phyloP scores from a whole-genome alignment of 2,113 vertebrate genomes.

The Labeo catla region DNA sequence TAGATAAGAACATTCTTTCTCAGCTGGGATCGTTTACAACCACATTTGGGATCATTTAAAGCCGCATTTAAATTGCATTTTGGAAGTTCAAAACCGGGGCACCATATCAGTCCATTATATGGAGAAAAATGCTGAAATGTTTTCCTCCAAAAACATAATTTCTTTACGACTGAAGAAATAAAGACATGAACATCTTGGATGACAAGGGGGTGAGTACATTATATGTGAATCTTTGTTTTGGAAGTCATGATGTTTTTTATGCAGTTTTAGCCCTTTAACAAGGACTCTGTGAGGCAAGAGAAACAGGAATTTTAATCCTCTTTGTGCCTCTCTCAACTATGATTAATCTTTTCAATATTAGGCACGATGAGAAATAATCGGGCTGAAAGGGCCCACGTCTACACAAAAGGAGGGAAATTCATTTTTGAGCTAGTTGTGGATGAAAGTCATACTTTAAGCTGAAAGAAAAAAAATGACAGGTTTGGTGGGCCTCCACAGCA shows the following conservation, averaged over 20 bases:
- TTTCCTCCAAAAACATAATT: too few relatives aligned
- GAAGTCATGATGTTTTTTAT: neutral
- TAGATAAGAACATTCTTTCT: too few relatives aligned
- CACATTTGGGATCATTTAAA: too few relatives aligned
- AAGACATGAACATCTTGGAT: too few relatives aligned
- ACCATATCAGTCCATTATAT: too few relatives aligned
- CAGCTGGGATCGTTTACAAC: too few relatives aligned
- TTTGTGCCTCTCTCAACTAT: conserved; percentile 74
- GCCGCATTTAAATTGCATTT: too few relatives aligned
- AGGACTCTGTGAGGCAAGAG: conserved; percentile 59
- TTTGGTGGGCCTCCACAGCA: neutral
- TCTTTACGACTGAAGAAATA: too few relatives aligned
- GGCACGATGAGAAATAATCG: conserved; percentile 68
- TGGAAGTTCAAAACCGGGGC: too few relatives aligned
- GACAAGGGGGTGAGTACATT: too few relatives aligned
- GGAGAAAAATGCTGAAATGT: too few relatives aligned
- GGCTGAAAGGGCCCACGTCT: conserved; percentile 69
- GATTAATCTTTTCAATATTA: conserved; percentile 79
- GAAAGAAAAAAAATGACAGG: neutral
- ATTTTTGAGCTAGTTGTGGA: neutral
- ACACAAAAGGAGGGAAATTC: conserved; percentile 59
- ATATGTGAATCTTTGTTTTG: too few relatives aligned
- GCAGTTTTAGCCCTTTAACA: conserved; percentile 33
- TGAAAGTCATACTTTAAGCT: conserved; percentile 10
- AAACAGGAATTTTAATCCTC: conserved; percentile 79